Evolutionary conservation across 2,113 vertebrate species (phyloP).

Genomic region (Astatotilapia flaviijosephi): DNA sequence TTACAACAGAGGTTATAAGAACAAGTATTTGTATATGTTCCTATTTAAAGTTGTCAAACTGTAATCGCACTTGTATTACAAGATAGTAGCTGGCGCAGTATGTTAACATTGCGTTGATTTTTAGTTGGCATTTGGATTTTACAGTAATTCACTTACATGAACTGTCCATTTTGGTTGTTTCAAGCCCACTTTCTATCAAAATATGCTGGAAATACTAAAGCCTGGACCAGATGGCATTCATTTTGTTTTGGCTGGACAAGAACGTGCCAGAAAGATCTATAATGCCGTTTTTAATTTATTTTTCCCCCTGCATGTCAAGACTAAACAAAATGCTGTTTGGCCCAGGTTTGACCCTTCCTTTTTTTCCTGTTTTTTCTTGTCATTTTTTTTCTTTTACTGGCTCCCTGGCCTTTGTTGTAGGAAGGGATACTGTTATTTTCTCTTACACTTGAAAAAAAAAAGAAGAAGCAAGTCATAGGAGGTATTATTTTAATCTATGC

Average conservation of each 20-base stretch:
- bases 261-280: neutral
- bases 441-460: conserved; percentile 42
- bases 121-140: neutral
- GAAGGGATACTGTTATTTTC: conserved; percentile 68
- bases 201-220: conserved; percentile 45
- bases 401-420: conserved; percentile 59
- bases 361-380: neutral
- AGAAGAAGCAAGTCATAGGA: conserved; percentile 22
- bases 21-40: conserved; percentile 64
- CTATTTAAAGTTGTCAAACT: conserved; percentile 61
- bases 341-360: conserved; percentile 31
- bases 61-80: conserved; percentile 44
- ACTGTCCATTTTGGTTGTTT: neutral
- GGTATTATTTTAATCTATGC: conserved; percentile 72
- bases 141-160: neutral
- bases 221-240: conserved; percentile 11
- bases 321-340: neutral
- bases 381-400: conserved; percentile 33
- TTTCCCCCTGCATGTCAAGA: neutral
- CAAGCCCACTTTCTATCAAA: neutral
- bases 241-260: neutral
- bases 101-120: neutral
- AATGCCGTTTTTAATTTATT: neutral
- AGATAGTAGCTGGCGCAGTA: conserved; percentile 9
- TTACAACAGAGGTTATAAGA: conserved; percentile 47